Conservation (phyloP, 2,888 invertebrate genomes). For the Achlya flavicornis region DNA sequence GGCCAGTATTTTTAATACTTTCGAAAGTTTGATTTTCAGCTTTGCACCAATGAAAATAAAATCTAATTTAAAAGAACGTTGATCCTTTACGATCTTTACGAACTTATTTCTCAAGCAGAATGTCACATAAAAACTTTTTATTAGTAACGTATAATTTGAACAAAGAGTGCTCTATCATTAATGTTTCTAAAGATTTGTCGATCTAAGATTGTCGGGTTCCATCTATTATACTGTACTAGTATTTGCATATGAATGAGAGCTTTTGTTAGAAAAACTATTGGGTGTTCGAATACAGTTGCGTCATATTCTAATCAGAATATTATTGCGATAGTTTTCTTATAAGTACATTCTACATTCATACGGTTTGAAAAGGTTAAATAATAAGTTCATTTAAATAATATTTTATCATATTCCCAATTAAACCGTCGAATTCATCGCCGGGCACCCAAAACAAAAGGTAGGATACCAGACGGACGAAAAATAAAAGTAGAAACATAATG, state of each 20-base stretch:
- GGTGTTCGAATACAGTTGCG: not conserved
- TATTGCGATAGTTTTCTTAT: not conserved
- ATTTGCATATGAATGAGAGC: conserved; percentile 59
- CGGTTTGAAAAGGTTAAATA: not conserved
- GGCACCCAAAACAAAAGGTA: conserved; percentile 66
- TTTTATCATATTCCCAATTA: conserved; percentile 42
- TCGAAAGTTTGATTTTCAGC: no score
- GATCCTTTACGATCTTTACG: no score
- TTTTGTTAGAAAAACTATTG: conserved; percentile 22
- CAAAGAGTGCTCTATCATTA: conserved; percentile 34
- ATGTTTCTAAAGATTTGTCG: conserved; percentile 46
- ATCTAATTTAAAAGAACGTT: no score
- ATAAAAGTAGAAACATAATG: conserved; percentile 71
- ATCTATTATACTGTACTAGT: conserved; percentile 42
- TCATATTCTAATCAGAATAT: conserved; percentile 2
- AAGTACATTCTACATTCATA: not conserved
- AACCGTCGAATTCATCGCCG: conserved; percentile 52
- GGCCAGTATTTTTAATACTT: not conserved
- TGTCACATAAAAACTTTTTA: conserved; percentile 28
- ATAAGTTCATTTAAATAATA: conserved; percentile 22
- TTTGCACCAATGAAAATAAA: no score
- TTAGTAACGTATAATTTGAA: conserved; percentile 43
- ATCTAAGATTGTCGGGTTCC: conserved; percentile 35
- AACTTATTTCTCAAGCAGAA: conserved; percentile 8
- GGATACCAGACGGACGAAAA: conserved; percentile 57